These are phyloP conservation scores for Phaenicophaeus curvirostris DNA, from an alignment of 2,797 vertebrate genomes.

Conservation along the genomic window DNA sequence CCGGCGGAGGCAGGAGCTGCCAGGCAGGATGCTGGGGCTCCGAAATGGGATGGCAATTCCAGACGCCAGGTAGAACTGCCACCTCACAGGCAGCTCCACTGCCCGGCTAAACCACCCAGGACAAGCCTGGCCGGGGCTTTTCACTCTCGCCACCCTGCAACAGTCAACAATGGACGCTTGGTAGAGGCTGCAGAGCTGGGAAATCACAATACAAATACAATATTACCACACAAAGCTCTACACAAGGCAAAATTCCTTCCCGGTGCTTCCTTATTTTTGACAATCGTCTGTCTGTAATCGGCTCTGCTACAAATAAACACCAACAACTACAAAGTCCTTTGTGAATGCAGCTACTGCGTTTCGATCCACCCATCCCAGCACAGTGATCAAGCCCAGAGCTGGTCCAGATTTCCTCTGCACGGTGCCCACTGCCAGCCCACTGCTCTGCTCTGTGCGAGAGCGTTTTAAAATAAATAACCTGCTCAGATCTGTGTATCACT, in stretches of 20 bases:
- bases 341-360: neutral
- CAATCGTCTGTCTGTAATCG: neutral
- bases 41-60: neutral
- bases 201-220: neutral
- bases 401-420: neutral
- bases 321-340: neutral
- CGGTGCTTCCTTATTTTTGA: neutral
- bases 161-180: rapidly evolving
- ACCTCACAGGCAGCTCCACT: neutral
- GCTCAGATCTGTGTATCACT: neutral
- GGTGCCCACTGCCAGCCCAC: neutral
- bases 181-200: neutral
- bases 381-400: rapidly evolving
- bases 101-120: rapidly evolving
- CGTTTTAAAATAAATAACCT: neutral
- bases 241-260: neutral
- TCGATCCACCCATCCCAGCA: neutral
- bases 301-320: neutral
- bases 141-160: neutral
- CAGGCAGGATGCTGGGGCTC: neutral
- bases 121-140: neutral
- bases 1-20: neutral
- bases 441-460: neutral
- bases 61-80: neutral
- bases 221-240: neutral